Percentiles rank a stretch among this genome's conserved stretches.
These are phyloP conservation scores for Acanthochromis polyacanthus DNA, from an alignment of 2,113 vertebrate genomes.

Conservation along the genomic window DNA sequence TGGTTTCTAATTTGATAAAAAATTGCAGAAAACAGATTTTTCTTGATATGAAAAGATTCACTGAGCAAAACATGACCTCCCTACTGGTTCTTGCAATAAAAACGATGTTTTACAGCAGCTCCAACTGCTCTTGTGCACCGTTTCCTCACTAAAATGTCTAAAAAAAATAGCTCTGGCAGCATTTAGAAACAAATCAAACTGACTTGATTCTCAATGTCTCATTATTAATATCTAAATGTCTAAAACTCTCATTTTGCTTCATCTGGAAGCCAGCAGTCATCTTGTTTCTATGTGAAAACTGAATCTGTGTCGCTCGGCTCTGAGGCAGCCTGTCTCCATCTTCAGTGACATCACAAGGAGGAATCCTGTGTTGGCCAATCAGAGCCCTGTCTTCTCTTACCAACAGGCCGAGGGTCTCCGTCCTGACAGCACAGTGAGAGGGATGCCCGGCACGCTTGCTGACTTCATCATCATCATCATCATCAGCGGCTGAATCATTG, in stretches of 20 bases:
- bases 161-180: no score
- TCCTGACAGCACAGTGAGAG: slow-evolving; percentile 44
- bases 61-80: not conserved
- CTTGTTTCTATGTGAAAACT: slow-evolving; percentile 8
- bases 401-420: not conserved
- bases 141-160: no score
- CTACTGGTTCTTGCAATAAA: not conserved
- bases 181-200: no score
- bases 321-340: slow-evolving; percentile 48
- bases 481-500: slow-evolving; percentile 26
- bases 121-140: no score
- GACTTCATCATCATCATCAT: slow-evolving; percentile 33
- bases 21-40: not conserved
- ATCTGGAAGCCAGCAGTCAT: not conserved
- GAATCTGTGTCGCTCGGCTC: slow-evolving; percentile 8
- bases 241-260: not conserved
- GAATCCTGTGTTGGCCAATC: slow-evolving; percentile 65
- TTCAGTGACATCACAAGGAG: slow-evolving; percentile 53
- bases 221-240: not conserved
- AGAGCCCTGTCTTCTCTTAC: slow-evolving; percentile 24
- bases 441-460: slow-evolving; percentile 48
- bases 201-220: no score
- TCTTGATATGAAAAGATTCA: not conserved
- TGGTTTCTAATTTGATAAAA: not conserved
- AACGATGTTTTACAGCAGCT: no score